Evolutionary conservation across 2,113 vertebrate genomes (phyloP), one percentile per base, ranked within the genome.

Genomic region (Cepphus grylle): DNA sequence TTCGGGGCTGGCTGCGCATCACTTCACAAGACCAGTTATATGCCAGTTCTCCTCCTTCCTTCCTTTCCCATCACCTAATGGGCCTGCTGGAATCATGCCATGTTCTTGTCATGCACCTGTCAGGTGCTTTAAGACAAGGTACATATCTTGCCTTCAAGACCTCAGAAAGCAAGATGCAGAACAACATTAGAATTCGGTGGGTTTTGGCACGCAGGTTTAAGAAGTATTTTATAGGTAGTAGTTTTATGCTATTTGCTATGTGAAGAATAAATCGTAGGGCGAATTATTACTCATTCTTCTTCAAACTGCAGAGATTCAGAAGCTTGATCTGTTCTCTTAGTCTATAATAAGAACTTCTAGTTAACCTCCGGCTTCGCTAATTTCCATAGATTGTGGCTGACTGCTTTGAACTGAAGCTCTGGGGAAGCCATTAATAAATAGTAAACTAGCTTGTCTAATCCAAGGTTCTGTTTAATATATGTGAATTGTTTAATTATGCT

Each of bases 401-500:
- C 47, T 86, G 26, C 77, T 94, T 83, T 84, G 67, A 90, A 40
- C n/a, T 61, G n/a, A 50, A 62, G 43, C 80, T 86, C 50, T 92
- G 36, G 38, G 17, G 26, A 74, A 13, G 1, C 14, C 1, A 1
- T 90, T 70, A 81, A 88, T 70, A 73, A 65, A 78, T 30, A 69
- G 43, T 27, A 56, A 79, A 73, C 18, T 49, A 58, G 6, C 53
- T 91, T 76, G n/a, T 78, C 78, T 86, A 42, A 81, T 83, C 42
- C 49, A 81, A 36, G 16, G 36, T 81, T 71, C 63, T 86, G 63
- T 81, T 93, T 59, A 43, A 87, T 88, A 66, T 58, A 50, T 55
- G n/a, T 77, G 42, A 95, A 52, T 76, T 84, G 72, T 84, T 95
- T 95, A 76, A 86, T 92, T 92, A 67, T 71, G 14, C 59, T 45